Base-by-base conservation (phyloP, 2,797 vertebrate genomes). In the Cossypha dichroa region DNA sequence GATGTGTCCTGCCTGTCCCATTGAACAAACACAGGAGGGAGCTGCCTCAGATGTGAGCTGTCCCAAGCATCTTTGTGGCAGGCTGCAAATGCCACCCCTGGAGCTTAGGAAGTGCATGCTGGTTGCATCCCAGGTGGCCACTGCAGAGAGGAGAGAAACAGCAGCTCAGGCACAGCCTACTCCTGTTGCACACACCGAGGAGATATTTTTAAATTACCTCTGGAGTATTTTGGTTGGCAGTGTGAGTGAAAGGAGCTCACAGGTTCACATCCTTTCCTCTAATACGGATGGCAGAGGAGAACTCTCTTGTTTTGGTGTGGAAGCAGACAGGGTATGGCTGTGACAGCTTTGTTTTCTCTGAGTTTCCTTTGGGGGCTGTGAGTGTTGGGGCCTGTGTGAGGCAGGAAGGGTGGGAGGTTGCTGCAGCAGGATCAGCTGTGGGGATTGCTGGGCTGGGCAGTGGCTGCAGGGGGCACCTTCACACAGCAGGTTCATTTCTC, bases 171-270 rank as follows among this genome's bases (percentile, higher is more conserved):
- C 33, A 52, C 55, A 73, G 49, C 45, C 41, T 82, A 54, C 40
- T 79, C 34, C 59, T 56, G 15, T 67, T 56, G 26, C 36, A 34
- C 63, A 29, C 19, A 28, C 60, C 0, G 11, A 66, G 73, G 62
- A 92, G 83, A 16, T 91, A 69, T 31, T 94, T 81, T 91, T 23
- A 54, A 83, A 75, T 75, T 66, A 82, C 38, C 29, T 89, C 54
- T 79, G 49, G 67, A 84, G 72, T 78, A 41, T 88, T 84, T 93
- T 82, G 22, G 23, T 85, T 88, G 81, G 38, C 34, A 16, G 19
- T 67, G 51, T 3, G 10, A 48, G 43, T 4, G 9, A 79, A 82
- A 54, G 46, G 48, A 78, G 66, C 43, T 90, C 56, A 41, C 29
- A 18, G 59, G 29, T 62, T 93, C 29, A 19, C 26, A 52, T 64